Evolutionary conservation across 2,113 vertebrate species (phyloP).

Genomic region (Notothenia rossii): DNA sequence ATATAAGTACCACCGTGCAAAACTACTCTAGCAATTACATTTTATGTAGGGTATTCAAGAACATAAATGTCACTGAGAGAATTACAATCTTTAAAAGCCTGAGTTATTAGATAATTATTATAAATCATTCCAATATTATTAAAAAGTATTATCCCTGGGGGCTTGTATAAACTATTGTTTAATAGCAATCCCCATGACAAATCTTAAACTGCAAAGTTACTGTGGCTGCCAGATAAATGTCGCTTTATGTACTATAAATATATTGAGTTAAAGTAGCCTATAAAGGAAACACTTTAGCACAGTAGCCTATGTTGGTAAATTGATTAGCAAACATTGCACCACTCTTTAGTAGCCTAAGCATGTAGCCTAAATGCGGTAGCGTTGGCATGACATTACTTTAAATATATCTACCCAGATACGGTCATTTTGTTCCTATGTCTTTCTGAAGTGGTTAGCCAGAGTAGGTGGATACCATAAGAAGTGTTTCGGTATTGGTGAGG

Average conservation of each 20-base stretch:
- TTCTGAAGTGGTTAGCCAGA: background rate
- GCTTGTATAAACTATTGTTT: background rate
- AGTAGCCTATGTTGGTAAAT: background rate
- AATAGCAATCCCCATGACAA: background rate
- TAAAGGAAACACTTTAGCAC: too few species aligned
- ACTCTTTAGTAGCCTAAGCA: too few species aligned
- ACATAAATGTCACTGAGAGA: background rate
- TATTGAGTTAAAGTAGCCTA: background rate
- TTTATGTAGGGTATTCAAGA: too few species aligned
- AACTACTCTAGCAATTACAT: too few species aligned
- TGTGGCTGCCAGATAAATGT: background rate
- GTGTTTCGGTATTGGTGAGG: background rate
- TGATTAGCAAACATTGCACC: background rate
- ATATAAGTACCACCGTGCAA: too few species aligned
- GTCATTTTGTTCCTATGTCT: background rate
- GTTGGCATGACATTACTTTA: background rate
- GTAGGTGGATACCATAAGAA: background rate
- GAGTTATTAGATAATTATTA: background rate
- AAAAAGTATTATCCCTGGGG: background rate
- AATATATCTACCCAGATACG: background rate
- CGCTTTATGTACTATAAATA: background rate
- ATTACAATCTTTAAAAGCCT: background rate
- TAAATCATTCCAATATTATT: background rate
- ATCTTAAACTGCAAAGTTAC: background rate
- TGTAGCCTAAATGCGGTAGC: too few species aligned